Evolutionary conservation across 2,888 invertebrate genomes (phyloP), one percentile per base, ranked within the genome.

Genomic region (Helicoverpa assulta): DNA sequence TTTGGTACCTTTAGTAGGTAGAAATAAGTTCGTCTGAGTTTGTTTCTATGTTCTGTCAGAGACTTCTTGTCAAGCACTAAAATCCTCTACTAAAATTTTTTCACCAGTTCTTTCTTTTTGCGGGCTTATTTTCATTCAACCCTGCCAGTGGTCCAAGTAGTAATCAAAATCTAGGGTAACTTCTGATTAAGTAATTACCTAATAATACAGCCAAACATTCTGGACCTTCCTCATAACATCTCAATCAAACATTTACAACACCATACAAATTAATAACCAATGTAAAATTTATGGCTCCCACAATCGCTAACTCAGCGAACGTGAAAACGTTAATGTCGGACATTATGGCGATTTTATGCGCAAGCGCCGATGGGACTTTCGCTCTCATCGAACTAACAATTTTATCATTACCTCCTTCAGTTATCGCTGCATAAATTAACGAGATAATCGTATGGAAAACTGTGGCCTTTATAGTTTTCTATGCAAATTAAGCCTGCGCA

Each of bases 351-450:
- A 57, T 71, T 73, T 81, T 84, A 82, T 81, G 80, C 76, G 71
- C 80, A 72, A 65, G 56, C 67, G 78, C 68, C 62, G 65, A 50
- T 77, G 57, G 26, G 21, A 70, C 76, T 82, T 82, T 81, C 81
- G 59, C 72, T 83, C 47, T 69, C 57, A 73, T 29, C 61, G 56
- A 50, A 71, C 47, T 63, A 82, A 81, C 84, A 84, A 85, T 89
- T 85, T 86, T 82, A 80, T 83, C 83, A 87, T 89, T 89, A 89
- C 78, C 81, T 73, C 83, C 63, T 73, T 83, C 65, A 82, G 78
- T 88, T 88, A 80, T 83, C 86, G 83, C 79, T 75, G 85, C 80
- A 88, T 89, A 83, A 86, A 87, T 89, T 87, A 78, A 62, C 58
- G 60, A 26, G 55, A 69, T 81, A 63, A 50, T 50, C 29, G 43